phyloP scores from a whole-genome alignment of 2,888 invertebrate species.

The Eupeodes luniger region DNA sequence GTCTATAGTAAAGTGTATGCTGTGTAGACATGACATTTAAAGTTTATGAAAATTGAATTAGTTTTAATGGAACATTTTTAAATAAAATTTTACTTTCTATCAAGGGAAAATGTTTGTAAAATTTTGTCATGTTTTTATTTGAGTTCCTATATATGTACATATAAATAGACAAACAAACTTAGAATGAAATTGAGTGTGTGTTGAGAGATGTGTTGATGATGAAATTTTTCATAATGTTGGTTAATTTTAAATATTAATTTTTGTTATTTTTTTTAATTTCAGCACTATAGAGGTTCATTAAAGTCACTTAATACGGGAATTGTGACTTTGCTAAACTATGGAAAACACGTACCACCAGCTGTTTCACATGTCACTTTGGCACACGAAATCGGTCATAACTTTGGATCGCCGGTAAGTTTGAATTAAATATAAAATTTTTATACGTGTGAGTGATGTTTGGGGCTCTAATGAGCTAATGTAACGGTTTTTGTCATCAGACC shows the following conservation, averaged over 20 bases:
- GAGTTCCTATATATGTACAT: slow-evolving; percentile 15
- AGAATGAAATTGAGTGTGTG: background rate
- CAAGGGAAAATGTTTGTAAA: background rate
- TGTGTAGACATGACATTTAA: slow-evolving; percentile 25
- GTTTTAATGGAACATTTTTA: slow-evolving; percentile 23
- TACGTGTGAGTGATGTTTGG: too few relatives aligned
- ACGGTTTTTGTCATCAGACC: too few relatives aligned
- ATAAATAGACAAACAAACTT: background rate
- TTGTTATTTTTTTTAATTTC: slow-evolving; percentile 81
- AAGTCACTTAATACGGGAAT: slow-evolving; percentile 99
- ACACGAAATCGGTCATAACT: slow-evolving; percentile 99
- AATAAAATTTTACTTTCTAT: background rate
- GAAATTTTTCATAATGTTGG: background rate
- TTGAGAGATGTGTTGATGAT: background rate
- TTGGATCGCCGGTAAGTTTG: slow-evolving; percentile 95
- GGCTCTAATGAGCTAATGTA: too few relatives aligned
- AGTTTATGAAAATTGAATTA: slow-evolving; percentile 57
- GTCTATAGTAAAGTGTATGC: background rate
- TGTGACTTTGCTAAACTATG: slow-evolving; percentile 98
- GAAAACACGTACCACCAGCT: slow-evolving; percentile 98
- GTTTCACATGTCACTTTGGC: slow-evolving; percentile 99
- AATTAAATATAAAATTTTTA: background rate
- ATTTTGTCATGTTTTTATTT: slow-evolving; percentile 1
- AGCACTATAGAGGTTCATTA: slow-evolving; percentile 96
- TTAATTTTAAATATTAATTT: slow-evolving; percentile 50